Evolutionary conservation across 2,888 invertebrate genomes (phyloP), one percentile per base, ranked within the genome.

Genomic region (Meganola albula): DNA sequence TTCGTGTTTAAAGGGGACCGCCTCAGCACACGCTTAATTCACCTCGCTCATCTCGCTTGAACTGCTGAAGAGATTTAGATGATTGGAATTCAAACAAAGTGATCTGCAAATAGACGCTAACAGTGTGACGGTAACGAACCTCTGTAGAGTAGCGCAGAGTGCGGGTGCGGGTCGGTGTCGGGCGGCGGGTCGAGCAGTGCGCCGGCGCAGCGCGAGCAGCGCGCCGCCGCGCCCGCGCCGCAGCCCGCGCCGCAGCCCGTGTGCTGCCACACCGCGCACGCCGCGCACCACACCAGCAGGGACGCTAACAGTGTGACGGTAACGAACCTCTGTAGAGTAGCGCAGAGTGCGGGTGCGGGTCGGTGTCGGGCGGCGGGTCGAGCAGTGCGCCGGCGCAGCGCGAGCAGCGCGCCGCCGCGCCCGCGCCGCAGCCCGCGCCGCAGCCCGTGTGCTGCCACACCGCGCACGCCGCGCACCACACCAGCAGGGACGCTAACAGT

Each of bases 401-500:
- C 16, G 16, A 16, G 16, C 16, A 16, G 4, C 4, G 16, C 16
- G 16, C 16, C 4, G 4, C 16, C 16, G 16, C 16, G 16, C 16
- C 16, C 16, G 16, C 16, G 16, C 16, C 16, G 16, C 16, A 16
- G 16, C 6, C 4, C 16, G 6, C 16, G 4, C 4, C 6, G 6
- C 16, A 6, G 4, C 4, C 16, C 4, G 16, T 16, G n/a, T n/a
- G n/a, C n/a, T n/a, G n/a, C n/a, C n/a, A 77, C 61, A 67, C 74
- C 14, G 52, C 35, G 49, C 85, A 85, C 37, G 51, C 44, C 5
- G 37, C 44, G 40, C 86, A 86, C 62, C 74, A 72, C 52, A 77
- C 79, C 41, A 86, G 61, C 37, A 83, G 56, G 3, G 85, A 85
- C 23, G 75, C 70, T 44, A 83, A n/a, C n/a, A n/a, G n/a, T n/a